A percentile compares a stretch with the other conserved stretches of the same genome.
Conservation (phyloP, 1,140 invertebrate genomes). For the Aphis craccivora region DNA sequence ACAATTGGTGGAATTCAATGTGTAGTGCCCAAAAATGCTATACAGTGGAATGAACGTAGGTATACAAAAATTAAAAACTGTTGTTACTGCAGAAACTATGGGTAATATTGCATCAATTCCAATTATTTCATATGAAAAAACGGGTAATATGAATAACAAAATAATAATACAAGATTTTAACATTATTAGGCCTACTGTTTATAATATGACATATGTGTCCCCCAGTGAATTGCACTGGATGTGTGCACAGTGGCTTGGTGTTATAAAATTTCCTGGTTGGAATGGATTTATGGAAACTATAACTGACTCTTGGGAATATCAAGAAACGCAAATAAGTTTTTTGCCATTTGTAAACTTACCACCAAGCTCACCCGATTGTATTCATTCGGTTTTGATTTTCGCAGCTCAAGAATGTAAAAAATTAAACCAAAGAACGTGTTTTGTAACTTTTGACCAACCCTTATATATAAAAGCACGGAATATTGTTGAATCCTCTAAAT, state of each 20-base stretch:
- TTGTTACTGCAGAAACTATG: not conserved
- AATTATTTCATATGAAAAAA: not conserved
- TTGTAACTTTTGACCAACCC: conserved; percentile 48
- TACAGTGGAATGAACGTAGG: not conserved
- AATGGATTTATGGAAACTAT: conserved; percentile 37
- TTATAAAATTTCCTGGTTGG: not conserved
- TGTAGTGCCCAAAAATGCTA: conserved; percentile 47
- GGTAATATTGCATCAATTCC: conserved; percentile 60
- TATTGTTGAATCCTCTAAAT: not conserved
- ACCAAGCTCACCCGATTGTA: not conserved
- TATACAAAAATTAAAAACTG: not conserved
- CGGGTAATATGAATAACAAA: not conserved
- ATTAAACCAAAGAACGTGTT: conserved; percentile 6
- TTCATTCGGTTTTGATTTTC: not conserved
- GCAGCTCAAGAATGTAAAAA: not conserved
- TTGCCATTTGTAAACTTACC: conserved; percentile 35
- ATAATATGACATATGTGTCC: not conserved
- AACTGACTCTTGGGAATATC: not conserved
- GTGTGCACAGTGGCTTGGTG: conserved; percentile 27
- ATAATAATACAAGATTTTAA: not conserved
- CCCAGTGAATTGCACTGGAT: not conserved
- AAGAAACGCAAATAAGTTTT: conserved; percentile 14
- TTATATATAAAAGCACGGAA: conserved; percentile 24
- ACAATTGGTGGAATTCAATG: conserved; percentile 61
- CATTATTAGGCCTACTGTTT: not conserved